Base-by-base conservation (phyloP, 2,113 vertebrate species). In the Thinocorus orbignyianus region DNA sequence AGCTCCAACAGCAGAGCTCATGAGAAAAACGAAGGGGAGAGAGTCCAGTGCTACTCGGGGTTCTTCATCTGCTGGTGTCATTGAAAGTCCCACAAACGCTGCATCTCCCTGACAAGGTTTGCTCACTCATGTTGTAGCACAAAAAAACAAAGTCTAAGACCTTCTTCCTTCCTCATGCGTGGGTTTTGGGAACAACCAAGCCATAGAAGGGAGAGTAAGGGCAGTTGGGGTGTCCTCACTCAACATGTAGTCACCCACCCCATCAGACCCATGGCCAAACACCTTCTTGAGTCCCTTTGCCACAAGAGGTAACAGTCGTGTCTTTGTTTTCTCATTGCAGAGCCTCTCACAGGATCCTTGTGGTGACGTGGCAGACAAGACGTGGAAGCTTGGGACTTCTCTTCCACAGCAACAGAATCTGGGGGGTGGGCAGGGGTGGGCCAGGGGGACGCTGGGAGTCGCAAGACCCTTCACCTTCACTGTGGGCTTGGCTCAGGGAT, bases 401-500 rank as follows among this genome's bases (percentile, higher is more conserved):
- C 72, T 93, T 95, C 73, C 55, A 83, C 71, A 0, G 0, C 76
- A 95, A 74, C 84, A 82, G 65, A 72, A 90, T 92, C 18, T 88
- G 92, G 96, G 95, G 96, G 95, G 97, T 80, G 88, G 95, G 96
- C 37, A 86, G 93, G 95, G 88, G 93, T 30, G 90, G 96, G 86
- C 11, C n/a, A 84, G 92, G 93, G 95, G 72, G 51, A 93, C 76
- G 1, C 17, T 9, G 33, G 88, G 88, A 74, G 55, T 82, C 70
- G 2, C 69, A 94, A 89, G 92, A 92, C 86, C 64, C 79, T 94
- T 87, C 76, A 8, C 16, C 19, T 94, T 95, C 89, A 82, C 92
- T 70, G 84, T 92, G 96, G 94, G 87, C 88, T 95, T 94, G 94
- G 92, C 96, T 93, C 97, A 98, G 99, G 98, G 98, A 99, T 99